Evolutionary conservation across 2,113 vertebrate species (phyloP).

Genomic region (Pollachius pollachius): DNA sequence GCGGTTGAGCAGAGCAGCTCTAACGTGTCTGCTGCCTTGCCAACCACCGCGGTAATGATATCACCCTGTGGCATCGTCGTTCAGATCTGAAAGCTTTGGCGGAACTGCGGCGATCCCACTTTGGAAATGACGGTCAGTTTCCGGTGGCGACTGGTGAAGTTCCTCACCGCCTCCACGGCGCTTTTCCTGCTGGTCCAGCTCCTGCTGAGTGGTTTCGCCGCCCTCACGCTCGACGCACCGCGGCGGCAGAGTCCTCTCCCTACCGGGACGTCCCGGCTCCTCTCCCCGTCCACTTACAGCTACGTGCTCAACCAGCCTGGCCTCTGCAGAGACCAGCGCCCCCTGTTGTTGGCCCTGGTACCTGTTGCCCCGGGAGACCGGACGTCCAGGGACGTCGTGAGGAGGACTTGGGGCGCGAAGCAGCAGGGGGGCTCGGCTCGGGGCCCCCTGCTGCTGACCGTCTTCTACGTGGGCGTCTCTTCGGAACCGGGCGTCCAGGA

Average conservation of each 20-base stretch:
- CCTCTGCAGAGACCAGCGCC: conserved; percentile 44
- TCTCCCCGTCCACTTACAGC: conserved; percentile 61
- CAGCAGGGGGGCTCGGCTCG: conserved; percentile 18
- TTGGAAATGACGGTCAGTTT: conserved; percentile 29
- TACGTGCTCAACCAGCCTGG: conserved; percentile 69
- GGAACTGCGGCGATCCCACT: not conserved
- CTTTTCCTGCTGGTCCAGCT: conserved; percentile 33
- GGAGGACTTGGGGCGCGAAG: conserved; percentile 70
- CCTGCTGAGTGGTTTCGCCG: not conserved
- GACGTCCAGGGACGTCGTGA: conserved; percentile 48
- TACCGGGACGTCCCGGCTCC: conserved; percentile 18
- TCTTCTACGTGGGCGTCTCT: conserved; percentile 71
- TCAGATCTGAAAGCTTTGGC: too few species aligned
- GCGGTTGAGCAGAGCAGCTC: too few species aligned
- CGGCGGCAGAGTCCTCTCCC: conserved; percentile 6
- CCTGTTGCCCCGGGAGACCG: conserved; percentile 45
- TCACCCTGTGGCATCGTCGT: too few species aligned
- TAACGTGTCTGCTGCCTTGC: too few species aligned
- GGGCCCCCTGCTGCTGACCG: conserved; percentile 40
- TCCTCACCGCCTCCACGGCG: conserved; percentile 10
- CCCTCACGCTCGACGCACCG: not conserved
- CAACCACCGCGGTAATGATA: too few species aligned
- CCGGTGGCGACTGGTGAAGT: conserved; percentile 23
- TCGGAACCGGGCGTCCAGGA: accelerated
- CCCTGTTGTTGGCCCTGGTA: conserved; percentile 76